phyloP scores from a whole-genome alignment of 2,888 invertebrate genomes.

The Sinodicranocentrus sp. region DNA sequence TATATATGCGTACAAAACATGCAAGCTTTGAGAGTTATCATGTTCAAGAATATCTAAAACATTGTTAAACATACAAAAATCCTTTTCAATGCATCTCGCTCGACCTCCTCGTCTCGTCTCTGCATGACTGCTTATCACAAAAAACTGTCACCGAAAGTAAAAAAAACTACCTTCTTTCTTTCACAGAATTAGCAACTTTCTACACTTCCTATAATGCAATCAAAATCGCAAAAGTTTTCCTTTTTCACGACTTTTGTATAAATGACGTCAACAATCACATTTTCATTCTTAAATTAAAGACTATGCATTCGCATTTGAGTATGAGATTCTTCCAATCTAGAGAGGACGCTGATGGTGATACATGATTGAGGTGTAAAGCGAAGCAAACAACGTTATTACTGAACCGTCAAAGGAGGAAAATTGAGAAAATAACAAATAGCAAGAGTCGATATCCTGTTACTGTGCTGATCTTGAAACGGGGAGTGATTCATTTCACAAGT shows the following conservation, averaged over 20 bases:
- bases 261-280: no score
- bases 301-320: no score
- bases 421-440: conserved; percentile 13
- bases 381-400: conserved; percentile 7
- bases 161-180: conserved; percentile 16
- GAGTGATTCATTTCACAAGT: conserved; percentile 60
- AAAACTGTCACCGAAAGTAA: conserved; percentile 53
- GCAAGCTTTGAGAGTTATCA: no score
- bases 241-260: conserved; percentile 42
- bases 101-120: background rate
- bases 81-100: background rate
- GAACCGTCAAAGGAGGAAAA: conserved; percentile 21
- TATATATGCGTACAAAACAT: no score
- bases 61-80: conserved; percentile 4
- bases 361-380: no score
- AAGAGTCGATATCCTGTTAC: conserved; percentile 3
- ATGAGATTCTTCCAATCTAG: no score
- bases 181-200: conserved; percentile 34
- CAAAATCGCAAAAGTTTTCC: conserved; percentile 35
- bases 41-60: background rate
- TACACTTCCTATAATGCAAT: conserved; percentile 24
- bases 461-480: conserved; percentile 28
- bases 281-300: no score
- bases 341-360: no score
- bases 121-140: conserved; percentile 17